Conservation (phyloP, 2,113 vertebrate genomes). For the Pipra filicauda region DNA sequence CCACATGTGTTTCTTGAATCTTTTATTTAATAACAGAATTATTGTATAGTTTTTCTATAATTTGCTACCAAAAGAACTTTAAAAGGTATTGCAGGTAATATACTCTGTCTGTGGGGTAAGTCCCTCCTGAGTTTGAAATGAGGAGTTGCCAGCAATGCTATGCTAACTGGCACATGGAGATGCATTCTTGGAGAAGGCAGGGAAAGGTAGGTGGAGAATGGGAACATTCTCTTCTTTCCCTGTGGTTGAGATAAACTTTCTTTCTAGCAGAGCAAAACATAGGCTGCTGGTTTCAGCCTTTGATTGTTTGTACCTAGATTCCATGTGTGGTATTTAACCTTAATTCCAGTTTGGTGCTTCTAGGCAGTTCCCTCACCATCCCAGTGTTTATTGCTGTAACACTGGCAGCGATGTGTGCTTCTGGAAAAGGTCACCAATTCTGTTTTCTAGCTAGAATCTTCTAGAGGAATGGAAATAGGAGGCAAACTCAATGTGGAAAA, state of each 20-base stretch:
- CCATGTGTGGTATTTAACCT: not conserved
- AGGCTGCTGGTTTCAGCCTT: not conserved
- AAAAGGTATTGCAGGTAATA: not conserved
- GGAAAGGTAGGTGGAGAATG: not conserved
- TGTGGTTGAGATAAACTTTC: not conserved
- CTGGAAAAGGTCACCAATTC: not conserved
- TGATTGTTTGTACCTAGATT: not conserved
- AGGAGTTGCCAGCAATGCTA: not conserved
- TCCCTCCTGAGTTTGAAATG: not conserved
- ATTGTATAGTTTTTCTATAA: not conserved
- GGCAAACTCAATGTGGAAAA: not conserved
- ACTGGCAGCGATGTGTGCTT: not conserved
- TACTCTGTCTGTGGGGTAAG: not conserved
- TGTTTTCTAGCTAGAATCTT: not conserved
- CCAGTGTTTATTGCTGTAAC: not conserved
- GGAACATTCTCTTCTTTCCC: not conserved
- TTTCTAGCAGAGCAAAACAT: not conserved
- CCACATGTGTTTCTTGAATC: not conserved
- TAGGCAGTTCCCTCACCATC: not conserved
- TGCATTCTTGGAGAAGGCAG: not conserved
- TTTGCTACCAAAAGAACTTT: not conserved
- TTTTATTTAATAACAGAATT: not conserved
- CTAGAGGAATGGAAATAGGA: not conserved
- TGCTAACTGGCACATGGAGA: not conserved
- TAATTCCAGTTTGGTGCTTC: not conserved